Base-by-base conservation (phyloP, 2,113 vertebrate genomes). In the Sterna hirundo region DNA sequence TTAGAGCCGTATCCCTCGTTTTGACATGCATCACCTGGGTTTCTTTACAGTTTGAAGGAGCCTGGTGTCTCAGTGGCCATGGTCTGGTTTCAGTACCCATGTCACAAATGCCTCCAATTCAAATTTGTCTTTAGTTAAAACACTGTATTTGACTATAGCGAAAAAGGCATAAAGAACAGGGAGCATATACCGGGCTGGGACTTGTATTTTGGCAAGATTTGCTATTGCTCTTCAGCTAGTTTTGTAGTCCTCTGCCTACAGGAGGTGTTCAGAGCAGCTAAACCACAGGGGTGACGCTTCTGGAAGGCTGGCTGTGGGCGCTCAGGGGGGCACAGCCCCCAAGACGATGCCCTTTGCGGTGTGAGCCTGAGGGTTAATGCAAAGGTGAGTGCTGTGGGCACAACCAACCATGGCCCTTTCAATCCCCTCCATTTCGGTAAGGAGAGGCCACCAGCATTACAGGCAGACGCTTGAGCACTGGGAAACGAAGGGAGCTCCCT, bases 211-310 rank as follows among this genome's bases (percentile, higher is more conserved):
- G 29, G 19, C 10, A 23, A 51, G 27, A 16, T 82, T 85, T 85
- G 47, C n/a, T 46, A 3, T 54, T 77, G 68, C 20, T 77, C 10
- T 78, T 52, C 46, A 62, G 29, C 40, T 93, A 49, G 2, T 58
- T 88, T 69, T 62, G 29, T n/a, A 78, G 42, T 51, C 71, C 34
- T 75, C 23, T 40, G 30, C 17, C 5, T 32, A 13, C 10, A 12
- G 38, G 15, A 75, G 52, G 13, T 26, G 44, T n/a, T 94, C 5
- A 34, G n/a, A 60, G 30, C 49, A 79, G 30, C 44, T 47, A 34
- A 52, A 3, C 6, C 55, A 21, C 0, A 1, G 40, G 3, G 1
- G n/a, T 40, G 27, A 10, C 4, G 1, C 17, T 55, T 72, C 6
- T 62, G 76, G 46, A 54, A 65, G 49, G 52, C 44, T 69, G 44